A percentile compares a stretch with the other conserved stretches of the same genome.
These are phyloP conservation scores for Eulemur rubriventer DNA, from an alignment of 2,797 vertebrate species.

Conservation along the genomic window DNA sequence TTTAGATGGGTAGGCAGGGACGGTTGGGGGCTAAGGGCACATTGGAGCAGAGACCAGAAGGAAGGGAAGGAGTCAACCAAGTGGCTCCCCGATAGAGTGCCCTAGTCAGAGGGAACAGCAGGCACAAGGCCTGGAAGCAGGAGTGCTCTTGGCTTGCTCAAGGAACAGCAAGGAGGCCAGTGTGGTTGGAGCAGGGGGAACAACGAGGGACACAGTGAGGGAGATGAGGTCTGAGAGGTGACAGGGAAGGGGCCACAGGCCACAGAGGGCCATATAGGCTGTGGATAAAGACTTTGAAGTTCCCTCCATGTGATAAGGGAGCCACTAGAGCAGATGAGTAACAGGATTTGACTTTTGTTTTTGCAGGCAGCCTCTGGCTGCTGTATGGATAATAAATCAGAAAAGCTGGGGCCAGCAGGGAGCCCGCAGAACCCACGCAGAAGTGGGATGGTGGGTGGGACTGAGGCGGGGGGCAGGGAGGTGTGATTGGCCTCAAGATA, in stretches of 20 bases:
- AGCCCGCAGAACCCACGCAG: accelerated
- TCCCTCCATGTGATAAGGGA: neutral
- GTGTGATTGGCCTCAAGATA: neutral
- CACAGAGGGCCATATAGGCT: neutral
- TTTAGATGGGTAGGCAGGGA: neutral
- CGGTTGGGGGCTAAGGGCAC: neutral
- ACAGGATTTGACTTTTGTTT: neutral
- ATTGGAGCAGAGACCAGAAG: neutral
- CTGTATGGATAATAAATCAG: neutral
- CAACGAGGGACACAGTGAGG: neutral
- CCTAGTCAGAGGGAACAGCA: no score
- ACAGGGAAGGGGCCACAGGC: neutral
- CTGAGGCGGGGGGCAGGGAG: no score
- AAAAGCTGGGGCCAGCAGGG: neutral
- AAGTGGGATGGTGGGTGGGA: neutral
- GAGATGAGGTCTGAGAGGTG: neutral
- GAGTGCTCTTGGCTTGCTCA: neutral
- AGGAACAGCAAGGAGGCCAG: neutral
- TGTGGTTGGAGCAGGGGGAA: neutral
- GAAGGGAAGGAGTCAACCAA: neutral
- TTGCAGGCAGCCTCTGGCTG: neutral
- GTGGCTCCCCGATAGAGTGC: neutral
- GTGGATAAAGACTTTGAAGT: neutral
- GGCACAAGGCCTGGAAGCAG: neutral
- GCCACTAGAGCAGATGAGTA: no score